Conservation (phyloP, 2,888 invertebrate genomes). For the Drosophila melanocephala region DNA sequence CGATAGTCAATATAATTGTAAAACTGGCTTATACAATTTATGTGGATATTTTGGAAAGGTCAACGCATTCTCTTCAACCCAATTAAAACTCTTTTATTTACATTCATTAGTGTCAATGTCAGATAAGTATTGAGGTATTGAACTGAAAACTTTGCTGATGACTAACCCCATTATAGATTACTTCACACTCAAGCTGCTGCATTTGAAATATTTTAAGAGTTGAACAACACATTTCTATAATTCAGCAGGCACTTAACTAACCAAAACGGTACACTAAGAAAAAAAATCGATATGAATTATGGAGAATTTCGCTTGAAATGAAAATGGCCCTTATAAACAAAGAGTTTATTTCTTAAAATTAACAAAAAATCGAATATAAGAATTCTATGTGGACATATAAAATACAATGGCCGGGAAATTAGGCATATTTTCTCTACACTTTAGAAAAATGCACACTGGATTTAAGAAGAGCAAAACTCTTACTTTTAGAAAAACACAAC, state of each 20-base stretch:
- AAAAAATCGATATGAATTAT: neutral
- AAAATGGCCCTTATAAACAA: neutral
- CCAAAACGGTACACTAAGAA: neutral
- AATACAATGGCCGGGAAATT: neutral
- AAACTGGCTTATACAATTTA: neutral
- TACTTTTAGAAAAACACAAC: neutral
- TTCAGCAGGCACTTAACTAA: conserved; percentile 1
- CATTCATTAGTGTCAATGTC: neutral
- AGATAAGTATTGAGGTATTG: neutral
- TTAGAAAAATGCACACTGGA: neutral
- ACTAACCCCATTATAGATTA: neutral
- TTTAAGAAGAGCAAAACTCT: neutral
- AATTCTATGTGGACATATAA: too few species aligned
- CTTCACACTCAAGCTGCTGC: conserved; percentile 6
- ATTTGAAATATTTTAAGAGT: neutral
- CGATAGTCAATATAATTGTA: neutral
- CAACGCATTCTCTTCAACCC: neutral
- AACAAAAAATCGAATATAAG: too few species aligned
- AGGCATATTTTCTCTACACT: neutral
- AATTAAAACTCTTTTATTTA: neutral
- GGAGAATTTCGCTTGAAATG: neutral
- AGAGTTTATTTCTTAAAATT: neutral
- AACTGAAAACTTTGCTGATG: neutral
- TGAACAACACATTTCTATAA: neutral
- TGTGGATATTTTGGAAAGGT: neutral